A percentile compares a stretch with the other conserved stretches of the same genome.
phyloP scores from a whole-genome alignment of 1,140 invertebrate species.

The Pectinophora gossypiella region DNA sequence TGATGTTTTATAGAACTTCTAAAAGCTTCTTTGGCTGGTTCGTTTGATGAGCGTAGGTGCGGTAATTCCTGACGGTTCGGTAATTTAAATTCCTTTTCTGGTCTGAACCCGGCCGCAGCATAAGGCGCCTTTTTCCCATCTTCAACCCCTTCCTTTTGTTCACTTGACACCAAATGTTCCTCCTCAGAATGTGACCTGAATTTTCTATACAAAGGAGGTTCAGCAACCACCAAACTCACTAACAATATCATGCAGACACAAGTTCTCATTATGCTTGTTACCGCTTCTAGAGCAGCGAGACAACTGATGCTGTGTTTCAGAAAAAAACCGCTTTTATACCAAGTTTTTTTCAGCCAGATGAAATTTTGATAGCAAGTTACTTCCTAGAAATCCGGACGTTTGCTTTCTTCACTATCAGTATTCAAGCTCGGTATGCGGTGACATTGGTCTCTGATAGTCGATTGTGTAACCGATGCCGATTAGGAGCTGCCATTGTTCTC shows the following conservation, averaged over 20 bases:
- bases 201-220: slow-evolving; percentile 45
- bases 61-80: slow-evolving; percentile 43
- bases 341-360: slow-evolving; percentile 16
- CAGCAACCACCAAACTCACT: slow-evolving; percentile 42
- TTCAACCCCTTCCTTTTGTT: slow-evolving; percentile 17
- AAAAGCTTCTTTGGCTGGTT: no score
- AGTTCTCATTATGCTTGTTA: slow-evolving; percentile 48
- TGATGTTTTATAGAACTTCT: no score
- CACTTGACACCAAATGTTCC: neutral
- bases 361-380: slow-evolving; percentile 46
- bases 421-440: slow-evolving; percentile 49
- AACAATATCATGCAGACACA: slow-evolving; percentile 46
- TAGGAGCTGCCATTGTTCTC: slow-evolving; percentile 63
- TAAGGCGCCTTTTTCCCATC: slow-evolving; percentile 48
- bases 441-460: slow-evolving; percentile 64
- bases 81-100: slow-evolving; percentile 51
- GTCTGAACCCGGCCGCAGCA: slow-evolving; percentile 57
- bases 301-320: slow-evolving; percentile 54
- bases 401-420: slow-evolving; percentile 52
- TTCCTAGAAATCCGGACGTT: slow-evolving; percentile 59
- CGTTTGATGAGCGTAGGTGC: no score
- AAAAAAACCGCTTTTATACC: slow-evolving; percentile 47
- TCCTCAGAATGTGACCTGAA: slow-evolving; percentile 20
- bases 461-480: slow-evolving; percentile 57
- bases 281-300: slow-evolving; percentile 34